These are phyloP conservation scores for Heteromurus nitidus DNA, from an alignment of 2,888 invertebrate genomes.

Conservation along the genomic window DNA sequence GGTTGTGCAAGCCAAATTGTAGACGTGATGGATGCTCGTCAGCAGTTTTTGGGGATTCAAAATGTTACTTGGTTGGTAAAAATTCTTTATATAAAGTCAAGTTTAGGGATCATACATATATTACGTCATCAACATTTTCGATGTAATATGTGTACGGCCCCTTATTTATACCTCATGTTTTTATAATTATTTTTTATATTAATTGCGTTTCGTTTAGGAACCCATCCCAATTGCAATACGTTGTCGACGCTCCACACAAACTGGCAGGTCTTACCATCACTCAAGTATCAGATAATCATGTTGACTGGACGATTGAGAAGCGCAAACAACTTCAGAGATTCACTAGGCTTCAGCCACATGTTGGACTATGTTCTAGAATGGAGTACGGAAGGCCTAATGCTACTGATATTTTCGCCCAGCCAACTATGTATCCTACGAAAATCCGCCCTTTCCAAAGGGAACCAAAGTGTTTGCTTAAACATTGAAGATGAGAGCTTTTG, in stretches of 20 bases:
- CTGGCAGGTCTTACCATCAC: conserved; percentile 15
- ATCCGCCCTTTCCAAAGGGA: no score
- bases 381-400: background rate
- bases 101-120: background rate
- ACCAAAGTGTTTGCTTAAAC: no score
- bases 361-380: background rate
- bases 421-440: no score
- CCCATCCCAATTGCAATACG: conserved; percentile 12
- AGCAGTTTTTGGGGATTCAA: conserved; percentile 18
- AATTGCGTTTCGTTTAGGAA: background rate
- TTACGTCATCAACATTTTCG: background rate
- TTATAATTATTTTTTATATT: background rate
- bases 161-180: background rate
- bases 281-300: conserved; percentile 37
- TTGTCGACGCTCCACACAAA: conserved; percentile 5
- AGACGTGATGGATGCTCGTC: background rate
- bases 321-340: conserved; percentile 26
- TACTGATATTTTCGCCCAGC: no score
- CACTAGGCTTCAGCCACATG: background rate
- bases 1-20: conserved; percentile 27
- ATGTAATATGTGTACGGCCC: no score
- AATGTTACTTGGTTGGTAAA: conserved; percentile 51
- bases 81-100: background rate
- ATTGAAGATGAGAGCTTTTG: no score
- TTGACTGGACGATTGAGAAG: conserved; percentile 33